phyloP scores from a whole-genome alignment of 2,797 vertebrate genomes.

The Danio choprae region DNA sequence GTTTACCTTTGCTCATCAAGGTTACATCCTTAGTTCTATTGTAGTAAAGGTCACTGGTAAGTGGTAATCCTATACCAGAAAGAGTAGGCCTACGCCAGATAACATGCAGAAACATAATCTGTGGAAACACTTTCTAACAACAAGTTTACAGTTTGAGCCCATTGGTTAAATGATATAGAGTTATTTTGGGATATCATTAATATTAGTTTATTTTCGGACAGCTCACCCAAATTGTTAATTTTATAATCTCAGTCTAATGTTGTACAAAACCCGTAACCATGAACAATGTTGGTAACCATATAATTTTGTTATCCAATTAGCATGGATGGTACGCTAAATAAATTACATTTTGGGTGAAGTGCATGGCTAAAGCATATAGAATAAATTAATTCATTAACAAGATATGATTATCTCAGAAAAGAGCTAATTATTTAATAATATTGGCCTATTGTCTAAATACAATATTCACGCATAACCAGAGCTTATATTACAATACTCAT shows the following conservation, averaged over 20 bases:
- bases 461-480: neutral
- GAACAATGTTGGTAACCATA: neutral
- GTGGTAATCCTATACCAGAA: slow-evolving; percentile 18
- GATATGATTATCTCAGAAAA: no score
- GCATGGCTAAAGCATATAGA: no score
- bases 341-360: neutral
- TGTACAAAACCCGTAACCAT: neutral
- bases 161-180: neutral
- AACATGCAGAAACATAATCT: neutral
- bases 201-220: neutral
- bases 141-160: neutral
- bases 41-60: neutral
- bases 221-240: neutral
- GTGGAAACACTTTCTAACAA: neutral
- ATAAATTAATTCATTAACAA: no score
- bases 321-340: neutral
- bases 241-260: neutral
- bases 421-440: no score
- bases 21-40: neutral
- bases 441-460: neutral
- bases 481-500: neutral
- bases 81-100: neutral
- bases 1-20: neutral
- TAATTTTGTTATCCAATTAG: neutral
- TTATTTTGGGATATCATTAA: no score